Percentiles rank a stretch among this genome's conserved stretches.
Evolutionary conservation across 1,140 invertebrate genomes (phyloP).

Genomic region (Drosophila tsacasi): DNA sequence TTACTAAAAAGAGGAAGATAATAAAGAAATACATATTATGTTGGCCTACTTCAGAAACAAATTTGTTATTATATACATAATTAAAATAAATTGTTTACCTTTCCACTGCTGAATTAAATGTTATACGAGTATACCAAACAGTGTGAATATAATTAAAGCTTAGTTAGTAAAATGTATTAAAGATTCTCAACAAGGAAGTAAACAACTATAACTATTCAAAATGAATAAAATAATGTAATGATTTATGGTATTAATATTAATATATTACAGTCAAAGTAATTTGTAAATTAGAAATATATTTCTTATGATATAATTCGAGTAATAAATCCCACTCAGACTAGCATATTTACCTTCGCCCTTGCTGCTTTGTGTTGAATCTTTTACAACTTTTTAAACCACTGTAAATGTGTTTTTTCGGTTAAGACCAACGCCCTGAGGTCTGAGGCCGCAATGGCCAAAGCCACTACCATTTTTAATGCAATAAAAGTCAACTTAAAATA

Average conservation of each 20-base stretch:
- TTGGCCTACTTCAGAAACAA: no score
- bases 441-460: conserved; percentile 76
- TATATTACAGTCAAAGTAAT: not conserved
- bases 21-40: no score
- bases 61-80: no score
- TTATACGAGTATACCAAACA: no score
- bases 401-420: conserved; percentile 26
- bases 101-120: no score
- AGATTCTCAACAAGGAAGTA: not conserved
- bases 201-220: not conserved
- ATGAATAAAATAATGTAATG: not conserved
- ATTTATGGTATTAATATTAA: not conserved
- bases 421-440: conserved; percentile 42
- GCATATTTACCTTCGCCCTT: not conserved
- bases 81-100: no score
- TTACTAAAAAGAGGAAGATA: no score
- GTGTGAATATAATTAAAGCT: not conserved
- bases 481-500: conserved; percentile 84
- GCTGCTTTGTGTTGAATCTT: not conserved
- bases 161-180: not conserved
- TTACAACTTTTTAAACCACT: conserved; percentile 7
- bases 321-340: not conserved
- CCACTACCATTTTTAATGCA: conserved; percentile 81
- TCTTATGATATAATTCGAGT: not conserved
- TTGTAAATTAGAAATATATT: not conserved